phyloP scores from a whole-genome alignment of 2,797 vertebrate species.

The Sebastes oblongus region DNA sequence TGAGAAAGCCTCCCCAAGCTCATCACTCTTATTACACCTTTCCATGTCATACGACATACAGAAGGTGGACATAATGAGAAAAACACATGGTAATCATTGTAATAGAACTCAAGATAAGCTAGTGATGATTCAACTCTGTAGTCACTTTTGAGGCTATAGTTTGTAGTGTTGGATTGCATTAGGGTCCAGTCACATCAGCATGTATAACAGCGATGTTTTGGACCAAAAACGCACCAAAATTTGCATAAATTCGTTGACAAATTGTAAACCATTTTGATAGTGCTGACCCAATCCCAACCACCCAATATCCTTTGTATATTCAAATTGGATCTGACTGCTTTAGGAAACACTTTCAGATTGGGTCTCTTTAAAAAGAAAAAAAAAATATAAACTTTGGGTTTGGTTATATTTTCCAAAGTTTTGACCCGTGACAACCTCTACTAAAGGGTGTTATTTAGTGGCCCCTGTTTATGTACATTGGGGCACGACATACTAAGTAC shows the following conservation, averaged over 20 bases:
- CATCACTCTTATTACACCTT: not conserved
- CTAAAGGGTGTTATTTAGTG: not conserved
- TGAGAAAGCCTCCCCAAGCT: constrained; percentile 29
- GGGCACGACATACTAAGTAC: not conserved
- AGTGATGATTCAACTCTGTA: not conserved
- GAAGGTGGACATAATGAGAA: constrained; percentile 20
- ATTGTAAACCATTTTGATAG: not conserved
- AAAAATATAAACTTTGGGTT: not conserved
- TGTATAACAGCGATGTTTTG: not conserved
- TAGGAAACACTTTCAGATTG: not conserved
- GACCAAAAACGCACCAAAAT: not conserved
- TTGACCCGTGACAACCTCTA: not conserved
- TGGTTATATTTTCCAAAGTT: not conserved
- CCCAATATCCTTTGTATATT: not conserved
- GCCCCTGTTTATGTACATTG: not conserved
- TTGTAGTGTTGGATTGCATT: not conserved
- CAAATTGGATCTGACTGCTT: not conserved
- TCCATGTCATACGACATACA: constrained; percentile 5
- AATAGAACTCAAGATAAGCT: not conserved
- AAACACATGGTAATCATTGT: constrained; percentile 9
- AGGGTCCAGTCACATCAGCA: not conserved
- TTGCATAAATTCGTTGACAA: not conserved
- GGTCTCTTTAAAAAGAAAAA: not conserved
- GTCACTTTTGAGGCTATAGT: not conserved
- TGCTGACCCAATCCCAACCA: not conserved